phyloP scores from a whole-genome alignment of 1,140 invertebrate species.

The Aricia agestis region DNA sequence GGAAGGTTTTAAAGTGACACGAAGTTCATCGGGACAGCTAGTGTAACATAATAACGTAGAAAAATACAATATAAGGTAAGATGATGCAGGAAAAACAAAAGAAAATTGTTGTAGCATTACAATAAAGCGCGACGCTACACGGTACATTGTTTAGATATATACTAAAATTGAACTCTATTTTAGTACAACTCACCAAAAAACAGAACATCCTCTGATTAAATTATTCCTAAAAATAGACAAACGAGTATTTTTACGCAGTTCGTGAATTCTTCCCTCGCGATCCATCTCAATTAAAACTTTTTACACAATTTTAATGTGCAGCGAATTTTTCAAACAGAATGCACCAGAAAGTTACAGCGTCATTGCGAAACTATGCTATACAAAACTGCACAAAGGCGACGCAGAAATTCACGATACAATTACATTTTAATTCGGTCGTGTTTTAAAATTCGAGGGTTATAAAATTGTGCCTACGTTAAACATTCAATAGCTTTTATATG shows the following conservation, averaged over 20 bases:
- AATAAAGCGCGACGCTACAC: no score
- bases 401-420: background rate
- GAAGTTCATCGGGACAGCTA: no score
- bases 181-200: no score
- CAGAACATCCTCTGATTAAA: background rate
- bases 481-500: no score
- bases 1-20: no score
- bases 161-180: no score
- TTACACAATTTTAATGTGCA: background rate
- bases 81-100: no score
- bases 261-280: background rate
- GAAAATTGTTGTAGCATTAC: no score
- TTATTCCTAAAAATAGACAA: background rate
- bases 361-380: background rate
- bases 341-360: slow-evolving; percentile 2
- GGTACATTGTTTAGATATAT: no score
- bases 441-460: background rate
- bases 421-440: background rate
- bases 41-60: no score
- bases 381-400: background rate
- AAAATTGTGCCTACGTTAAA: no score
- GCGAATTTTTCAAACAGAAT: slow-evolving; percentile 7
- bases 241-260: background rate
- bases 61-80: no score
- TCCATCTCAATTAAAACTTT: slow-evolving; percentile 1